Conservation (phyloP, 1,140 invertebrate species). For the Dinoponera quadriceps region DNA sequence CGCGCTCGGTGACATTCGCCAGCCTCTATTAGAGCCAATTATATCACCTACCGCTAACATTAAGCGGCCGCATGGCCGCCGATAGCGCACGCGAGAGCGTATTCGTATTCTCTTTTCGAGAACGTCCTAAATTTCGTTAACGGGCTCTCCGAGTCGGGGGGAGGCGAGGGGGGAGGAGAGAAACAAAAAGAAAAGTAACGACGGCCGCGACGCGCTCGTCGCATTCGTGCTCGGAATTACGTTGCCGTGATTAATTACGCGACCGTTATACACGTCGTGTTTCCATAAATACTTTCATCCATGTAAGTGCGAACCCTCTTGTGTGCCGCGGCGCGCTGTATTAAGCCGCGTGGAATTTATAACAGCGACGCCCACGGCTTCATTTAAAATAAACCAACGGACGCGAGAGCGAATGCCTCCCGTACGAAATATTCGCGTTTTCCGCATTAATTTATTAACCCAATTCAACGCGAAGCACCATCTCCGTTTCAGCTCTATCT, state of each 20-base stretch:
- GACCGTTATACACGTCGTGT: constrained; percentile 33
- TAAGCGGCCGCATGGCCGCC: neutral
- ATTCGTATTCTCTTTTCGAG: neutral
- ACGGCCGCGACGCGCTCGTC: neutral
- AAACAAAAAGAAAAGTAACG: neutral
- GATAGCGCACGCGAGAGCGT: neutral
- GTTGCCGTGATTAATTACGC: constrained; percentile 53
- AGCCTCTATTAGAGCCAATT: constrained; percentile 26
- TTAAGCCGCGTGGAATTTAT: constrained; percentile 60
- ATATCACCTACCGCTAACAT: constrained; percentile 13
- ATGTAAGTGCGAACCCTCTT: constrained; percentile 56
- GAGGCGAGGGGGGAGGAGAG: too few relatives aligned
- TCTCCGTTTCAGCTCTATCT: too few relatives aligned
- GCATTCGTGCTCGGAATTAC: constrained; percentile 34
- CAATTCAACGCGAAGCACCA: constrained; percentile 1
- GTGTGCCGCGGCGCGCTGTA: constrained; percentile 39
- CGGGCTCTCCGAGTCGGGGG: neutral
- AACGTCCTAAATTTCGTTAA: neutral
- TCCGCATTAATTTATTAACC: constrained; percentile 35
- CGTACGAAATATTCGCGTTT: constrained; percentile 34
- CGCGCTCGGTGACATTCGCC: constrained; percentile 4
- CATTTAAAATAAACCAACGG: constrained; percentile 58
- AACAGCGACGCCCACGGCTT: constrained; percentile 51
- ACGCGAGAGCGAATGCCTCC: constrained; percentile 37
- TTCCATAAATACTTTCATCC: constrained; percentile 61